phyloP scores from a whole-genome alignment of 2,888 invertebrate genomes.

The Eupeodes latifasciatus region DNA sequence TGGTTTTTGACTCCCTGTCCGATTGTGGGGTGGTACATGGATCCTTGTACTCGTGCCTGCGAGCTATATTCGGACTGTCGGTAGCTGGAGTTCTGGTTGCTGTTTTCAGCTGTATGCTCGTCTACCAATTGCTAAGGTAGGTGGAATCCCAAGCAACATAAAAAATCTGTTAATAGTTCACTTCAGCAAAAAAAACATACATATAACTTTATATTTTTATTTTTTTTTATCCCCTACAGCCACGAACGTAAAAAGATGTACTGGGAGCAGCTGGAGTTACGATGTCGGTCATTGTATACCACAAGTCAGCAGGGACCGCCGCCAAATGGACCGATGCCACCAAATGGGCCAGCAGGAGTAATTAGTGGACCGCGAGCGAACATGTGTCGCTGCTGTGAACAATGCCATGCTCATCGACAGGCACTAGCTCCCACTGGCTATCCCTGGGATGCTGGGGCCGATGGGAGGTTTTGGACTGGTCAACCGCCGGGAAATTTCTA shows the following conservation, averaged over 20 bases:
- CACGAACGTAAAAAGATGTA: constrained; percentile 98
- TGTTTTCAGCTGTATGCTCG: constrained; percentile 96
- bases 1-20: constrained; percentile 93
- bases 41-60: constrained; percentile 93
- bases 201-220: background rate
- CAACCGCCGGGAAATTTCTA: constrained; percentile 90
- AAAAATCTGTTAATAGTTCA: constrained; percentile 55
- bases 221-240: constrained; percentile 83
- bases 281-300: constrained; percentile 91
- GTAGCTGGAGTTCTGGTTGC: constrained; percentile 95
- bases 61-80: constrained; percentile 95
- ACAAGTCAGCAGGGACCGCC: constrained; percentile 82
- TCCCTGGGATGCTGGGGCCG: constrained; percentile 86
- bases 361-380: constrained; percentile 82
- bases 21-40: constrained; percentile 96
- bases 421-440: constrained; percentile 85
- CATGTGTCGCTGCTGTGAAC: constrained; percentile 89
- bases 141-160: constrained; percentile 50
- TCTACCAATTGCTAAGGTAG: constrained; percentile 93
- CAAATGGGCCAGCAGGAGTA: constrained; percentile 81
- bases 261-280: constrained; percentile 95
- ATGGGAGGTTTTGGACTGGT: constrained; percentile 85
- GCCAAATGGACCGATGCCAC: constrained; percentile 80
- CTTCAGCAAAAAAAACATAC: background rate
- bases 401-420: constrained; percentile 86